phyloP scores from a whole-genome alignment of 2,888 invertebrate species.

The Malacosoma neustria region DNA sequence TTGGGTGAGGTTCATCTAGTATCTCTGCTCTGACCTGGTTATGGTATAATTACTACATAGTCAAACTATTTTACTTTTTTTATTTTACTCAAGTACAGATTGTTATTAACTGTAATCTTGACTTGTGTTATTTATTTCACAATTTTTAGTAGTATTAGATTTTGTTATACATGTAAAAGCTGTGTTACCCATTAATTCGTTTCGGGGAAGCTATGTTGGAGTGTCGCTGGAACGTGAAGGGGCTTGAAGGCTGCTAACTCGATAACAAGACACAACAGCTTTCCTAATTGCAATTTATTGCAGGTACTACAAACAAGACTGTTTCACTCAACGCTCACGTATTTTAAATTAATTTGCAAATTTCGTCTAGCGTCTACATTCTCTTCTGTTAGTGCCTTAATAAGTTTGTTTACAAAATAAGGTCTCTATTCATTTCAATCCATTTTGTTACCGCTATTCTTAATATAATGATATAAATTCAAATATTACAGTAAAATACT shows the following conservation, averaged over 20 bases:
- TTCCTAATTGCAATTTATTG: constrained; percentile 74
- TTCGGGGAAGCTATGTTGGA: constrained; percentile 37
- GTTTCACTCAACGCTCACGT: constrained; percentile 64
- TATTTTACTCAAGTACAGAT: too few species aligned
- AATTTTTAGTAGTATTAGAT: too few species aligned
- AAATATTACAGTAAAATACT: background rate
- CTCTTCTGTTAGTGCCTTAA: background rate
- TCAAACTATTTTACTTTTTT: too few species aligned
- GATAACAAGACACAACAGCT: constrained; percentile 72
- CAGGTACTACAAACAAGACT: constrained; percentile 71
- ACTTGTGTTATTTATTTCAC: too few species aligned
- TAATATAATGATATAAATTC: too few species aligned
- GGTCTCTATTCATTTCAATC: background rate
- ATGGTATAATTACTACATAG: too few species aligned
- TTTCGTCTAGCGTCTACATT: constrained; percentile 52
- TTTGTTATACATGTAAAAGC: constrained; percentile 14
- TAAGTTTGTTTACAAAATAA: background rate
- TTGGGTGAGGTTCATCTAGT: background rate
- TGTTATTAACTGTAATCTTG: too few species aligned
- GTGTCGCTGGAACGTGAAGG: constrained; percentile 40
- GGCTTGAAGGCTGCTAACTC: constrained; percentile 66
- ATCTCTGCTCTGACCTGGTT: too few species aligned
- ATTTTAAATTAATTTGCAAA: constrained; percentile 70
- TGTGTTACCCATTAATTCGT: constrained; percentile 49
- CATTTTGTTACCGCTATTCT: too few species aligned